Evolutionary conservation across 1,140 invertebrate genomes (phyloP), one percentile per base, ranked within the genome.

Genomic region (Heliothis virescens): DNA sequence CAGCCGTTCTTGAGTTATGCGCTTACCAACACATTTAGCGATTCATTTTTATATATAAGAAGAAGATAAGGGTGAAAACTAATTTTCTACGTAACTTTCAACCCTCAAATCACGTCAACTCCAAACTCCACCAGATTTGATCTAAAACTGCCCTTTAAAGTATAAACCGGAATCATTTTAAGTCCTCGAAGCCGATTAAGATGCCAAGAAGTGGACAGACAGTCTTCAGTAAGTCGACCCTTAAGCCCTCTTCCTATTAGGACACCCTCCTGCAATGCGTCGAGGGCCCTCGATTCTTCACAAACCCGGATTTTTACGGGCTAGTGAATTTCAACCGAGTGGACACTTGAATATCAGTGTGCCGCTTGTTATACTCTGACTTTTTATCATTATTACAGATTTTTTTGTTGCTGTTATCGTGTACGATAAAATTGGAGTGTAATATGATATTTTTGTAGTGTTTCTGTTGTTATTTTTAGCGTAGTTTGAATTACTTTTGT

Each of bases 241-340:
- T 85, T 53, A 50, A 78, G 57, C 78, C 76, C 81, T 53, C 80
- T 81, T 82, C 79, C 79, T 74, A 82, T 83, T 83, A 83, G 81
- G 71, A 84, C 78, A 79, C 82, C 76, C 86, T 84, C 75, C 82
- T 80, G 81, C 75, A 73, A 48, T 78, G 65, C 63, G 55, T 73
- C 11, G 59, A 87, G 85, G 29, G 63, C 80, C 74, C 84, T 85
- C 71, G 80, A 83, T 80, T 84, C 79, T 80, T 85, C 79, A 84
- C 81, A 84, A 80, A 82, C 82, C 77, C 83, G 73, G 80, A 83
- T 84, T 82, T 84, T 81, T 79, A 83, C 80, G 82, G 76, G 71
- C 82, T 73, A 85, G 80, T 85, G 85, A 84, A 76, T 85, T 85
- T 82, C 83, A 67, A 83, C 83, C 21, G 79, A 83, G 48, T 65